A percentile compares a stretch with the other conserved stretches of the same genome.
Evolutionary conservation across 2,888 invertebrate genomes (phyloP).

Genomic region (Odontocolon sp.): DNA sequence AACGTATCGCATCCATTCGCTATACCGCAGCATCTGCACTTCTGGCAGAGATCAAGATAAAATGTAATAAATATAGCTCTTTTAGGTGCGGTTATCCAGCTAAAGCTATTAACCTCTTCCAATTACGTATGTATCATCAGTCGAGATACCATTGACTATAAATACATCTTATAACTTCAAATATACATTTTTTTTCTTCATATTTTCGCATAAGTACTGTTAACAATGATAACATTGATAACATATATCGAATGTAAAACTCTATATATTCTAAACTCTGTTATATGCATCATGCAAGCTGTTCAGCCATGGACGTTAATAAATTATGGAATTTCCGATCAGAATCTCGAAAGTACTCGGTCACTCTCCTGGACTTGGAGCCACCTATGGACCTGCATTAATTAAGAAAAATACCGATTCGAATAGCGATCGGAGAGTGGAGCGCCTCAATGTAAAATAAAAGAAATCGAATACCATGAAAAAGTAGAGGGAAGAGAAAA

Average conservation of each 20-base stretch:
- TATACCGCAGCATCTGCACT: slow-evolving; percentile 9
- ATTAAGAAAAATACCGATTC: slow-evolving; percentile 47
- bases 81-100: neutral
- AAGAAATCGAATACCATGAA: neutral
- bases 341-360: slow-evolving; percentile 28
- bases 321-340: slow-evolving; percentile 35
- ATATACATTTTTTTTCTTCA: too few relatives aligned
- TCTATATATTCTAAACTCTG: too few relatives aligned
- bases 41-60: slow-evolving; percentile 28
- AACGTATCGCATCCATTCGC: slow-evolving; percentile 23
- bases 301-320: slow-evolving; percentile 22
- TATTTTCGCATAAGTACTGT: too few relatives aligned
- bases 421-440: slow-evolving; percentile 36
- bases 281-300: too few relatives aligned
- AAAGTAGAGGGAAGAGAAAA: neutral
- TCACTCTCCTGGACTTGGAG: neutral
- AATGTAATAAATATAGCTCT: slow-evolving; percentile 21
- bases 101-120: neutral
- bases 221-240: too few relatives aligned
- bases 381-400: slow-evolving; percentile 24
- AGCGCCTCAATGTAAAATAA: slow-evolving; percentile 14
- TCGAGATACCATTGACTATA: too few relatives aligned
- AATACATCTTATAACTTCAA: too few relatives aligned
- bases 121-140: too few relatives aligned
- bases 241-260: too few relatives aligned